phyloP scores from a whole-genome alignment of 2,113 vertebrate genomes.

The Litocranius walleri region DNA sequence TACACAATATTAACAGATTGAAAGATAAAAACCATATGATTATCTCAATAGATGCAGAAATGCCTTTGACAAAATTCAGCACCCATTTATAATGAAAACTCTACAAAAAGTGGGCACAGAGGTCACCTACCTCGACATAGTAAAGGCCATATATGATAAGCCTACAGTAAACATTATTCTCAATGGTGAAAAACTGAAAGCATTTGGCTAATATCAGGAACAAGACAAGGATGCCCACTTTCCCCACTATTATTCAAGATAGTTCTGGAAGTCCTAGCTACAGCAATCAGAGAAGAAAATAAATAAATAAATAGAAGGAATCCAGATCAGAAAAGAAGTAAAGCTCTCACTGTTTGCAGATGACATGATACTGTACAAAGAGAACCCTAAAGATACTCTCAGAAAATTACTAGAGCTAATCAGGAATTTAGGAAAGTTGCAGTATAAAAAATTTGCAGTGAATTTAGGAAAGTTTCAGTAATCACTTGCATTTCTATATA shows the following conservation, averaged over 20 bases:
- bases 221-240: not conserved
- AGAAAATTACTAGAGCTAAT: not conserved
- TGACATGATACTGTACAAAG: not conserved
- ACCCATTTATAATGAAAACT: not conserved
- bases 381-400: not conserved
- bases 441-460: not conserved
- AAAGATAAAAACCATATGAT: not conserved
- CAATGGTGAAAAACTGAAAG: not conserved
- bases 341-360: not conserved
- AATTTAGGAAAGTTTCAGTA: not conserved
- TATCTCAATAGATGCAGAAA: not conserved
- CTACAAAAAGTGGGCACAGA: not conserved
- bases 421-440: not conserved
- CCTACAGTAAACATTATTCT: not conserved
- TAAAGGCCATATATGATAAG: not conserved
- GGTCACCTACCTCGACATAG: not conserved
- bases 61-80: not conserved
- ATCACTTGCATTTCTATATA: not conserved
- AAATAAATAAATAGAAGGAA: not conserved
- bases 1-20: not conserved
- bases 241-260: not conserved
- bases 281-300: not conserved
- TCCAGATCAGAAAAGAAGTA: not conserved
- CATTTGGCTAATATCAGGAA: not conserved
- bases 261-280: not conserved